Evolutionary conservation across 2,113 vertebrate genomes (phyloP), one percentile per base, ranked within the genome.

Genomic region (Bos taurus): DNA sequence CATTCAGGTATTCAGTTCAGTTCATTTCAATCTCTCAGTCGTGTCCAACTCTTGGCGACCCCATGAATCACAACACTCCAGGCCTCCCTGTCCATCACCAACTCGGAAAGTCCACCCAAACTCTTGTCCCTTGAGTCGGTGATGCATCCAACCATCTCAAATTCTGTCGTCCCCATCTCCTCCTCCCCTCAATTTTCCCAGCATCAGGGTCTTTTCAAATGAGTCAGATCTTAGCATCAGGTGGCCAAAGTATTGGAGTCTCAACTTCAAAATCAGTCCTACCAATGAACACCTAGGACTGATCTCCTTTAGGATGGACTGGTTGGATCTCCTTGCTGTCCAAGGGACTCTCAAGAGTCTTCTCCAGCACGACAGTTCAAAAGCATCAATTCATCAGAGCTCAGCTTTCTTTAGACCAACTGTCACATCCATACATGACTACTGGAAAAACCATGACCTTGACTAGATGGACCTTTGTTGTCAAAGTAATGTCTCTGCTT

Each of bases 41-140:
- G 0, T n/a, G 33, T 67, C 62, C 0, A 1, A n/a, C 33, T 67
- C 33, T 33, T 67, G 16, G 33, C 1, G 0, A n/a, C 7, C 4
- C 16, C 16, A 67, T 19, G 16, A 67, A 67, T 19, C 16, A n/a
- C 33, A 67, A 40, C 16, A n/a, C 7, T 9, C 62, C 33, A 67
- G 62, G 62, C 33, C 33, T 67, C 33, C 62, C 33, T 67, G 62
- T n/a, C 33, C 62, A 67, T n/a, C 62, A 17, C 3, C 33, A 33
- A n/a, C 16, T 67, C 14, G 8, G 7, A 14, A 28, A 62, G 60
- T 62, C 2, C 28, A 67, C 33, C 16, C 33, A 67, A n/a, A 67
- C 33, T 19, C 16, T n/a, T 19, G 16, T 67, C 6, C 2, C 9
- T n/a, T 19, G 33, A n/a, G 16, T 67, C 2, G 1, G 62, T 67